Conservation (phyloP, 23 tunicate species). For the Trididemnum miniatum region DNA sequence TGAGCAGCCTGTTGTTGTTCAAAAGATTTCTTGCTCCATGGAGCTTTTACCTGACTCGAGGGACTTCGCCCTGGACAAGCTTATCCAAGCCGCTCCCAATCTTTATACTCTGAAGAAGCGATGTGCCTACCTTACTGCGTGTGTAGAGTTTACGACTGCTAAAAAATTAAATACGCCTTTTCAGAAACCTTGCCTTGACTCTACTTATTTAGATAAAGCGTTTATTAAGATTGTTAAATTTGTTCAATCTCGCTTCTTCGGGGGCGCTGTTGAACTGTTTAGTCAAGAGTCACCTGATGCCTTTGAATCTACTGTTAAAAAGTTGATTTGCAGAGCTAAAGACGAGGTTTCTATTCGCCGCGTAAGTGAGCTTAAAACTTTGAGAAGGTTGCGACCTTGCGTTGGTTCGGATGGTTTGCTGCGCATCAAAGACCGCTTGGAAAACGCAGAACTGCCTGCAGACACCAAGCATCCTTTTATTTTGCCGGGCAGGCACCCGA, state of each 20-base stretch:
- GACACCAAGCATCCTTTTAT: conserved; percentile 14
- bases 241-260: not conserved
- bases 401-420: not conserved
- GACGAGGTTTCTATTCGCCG: not conserved
- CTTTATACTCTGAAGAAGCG: not conserved
- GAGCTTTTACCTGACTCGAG: not conserved
- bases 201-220: not conserved
- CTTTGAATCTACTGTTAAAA: not conserved
- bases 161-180: not conserved
- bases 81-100: not conserved
- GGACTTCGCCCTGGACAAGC: not conserved
- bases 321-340: not conserved
- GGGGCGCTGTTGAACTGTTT: not conserved
- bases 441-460: not conserved
- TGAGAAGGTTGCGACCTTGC: conserved; percentile 2
- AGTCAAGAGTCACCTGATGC: not conserved
- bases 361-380: not conserved
- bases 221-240: too few relatives aligned
- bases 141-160: not conserved
- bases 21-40: not conserved
- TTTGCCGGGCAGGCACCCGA: conserved; percentile 2
- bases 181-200: not conserved
- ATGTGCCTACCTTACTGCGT: not conserved
- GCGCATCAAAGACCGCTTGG: not conserved
- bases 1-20: not conserved